Evolutionary conservation across 1,140 invertebrate species (phyloP).

Genomic region (Cotesia typhae): DNA sequence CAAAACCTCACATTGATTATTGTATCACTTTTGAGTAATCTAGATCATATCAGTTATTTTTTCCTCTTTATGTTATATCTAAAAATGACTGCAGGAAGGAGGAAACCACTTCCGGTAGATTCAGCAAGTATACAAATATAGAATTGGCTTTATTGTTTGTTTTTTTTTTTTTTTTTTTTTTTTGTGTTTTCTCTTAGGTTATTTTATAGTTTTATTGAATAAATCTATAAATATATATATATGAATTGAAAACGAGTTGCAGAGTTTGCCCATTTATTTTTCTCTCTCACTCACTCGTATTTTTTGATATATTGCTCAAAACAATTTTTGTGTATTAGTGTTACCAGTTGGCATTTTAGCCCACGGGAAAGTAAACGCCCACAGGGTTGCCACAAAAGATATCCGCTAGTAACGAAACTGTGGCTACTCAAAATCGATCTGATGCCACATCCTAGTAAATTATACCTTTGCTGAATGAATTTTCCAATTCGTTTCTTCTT

Average conservation of each 20-base stretch:
- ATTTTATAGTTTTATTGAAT: not conserved
- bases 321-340: slow-evolving; percentile 46
- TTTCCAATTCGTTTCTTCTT: slow-evolving; percentile 39
- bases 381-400: slow-evolving; percentile 65
- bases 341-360: slow-evolving; percentile 64
- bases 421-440: slow-evolving; percentile 64
- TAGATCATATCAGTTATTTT: too few species aligned
- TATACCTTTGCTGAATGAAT: slow-evolving; percentile 59
- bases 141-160: slow-evolving; percentile 28
- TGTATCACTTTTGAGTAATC: too few species aligned
- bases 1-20: too few species aligned
- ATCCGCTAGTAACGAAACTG: slow-evolving; percentile 64
- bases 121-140: not conserved
- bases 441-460: slow-evolving; percentile 55
- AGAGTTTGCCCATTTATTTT: slow-evolving; percentile 32
- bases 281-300: slow-evolving; percentile 29
- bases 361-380: slow-evolving; percentile 59
- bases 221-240: not conserved
- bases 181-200: slow-evolving; percentile 16
- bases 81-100: not conserved
- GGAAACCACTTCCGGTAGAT: slow-evolving; percentile 21
- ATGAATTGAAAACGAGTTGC: slow-evolving; percentile 26
- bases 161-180: slow-evolving; percentile 24
- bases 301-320: slow-evolving; percentile 7
- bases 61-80: too few species aligned